A percentile compares a stretch with the other conserved stretches of the same genome.
Evolutionary conservation across 1,140 invertebrate species (phyloP).

Genomic region (Myzus persicae): DNA sequence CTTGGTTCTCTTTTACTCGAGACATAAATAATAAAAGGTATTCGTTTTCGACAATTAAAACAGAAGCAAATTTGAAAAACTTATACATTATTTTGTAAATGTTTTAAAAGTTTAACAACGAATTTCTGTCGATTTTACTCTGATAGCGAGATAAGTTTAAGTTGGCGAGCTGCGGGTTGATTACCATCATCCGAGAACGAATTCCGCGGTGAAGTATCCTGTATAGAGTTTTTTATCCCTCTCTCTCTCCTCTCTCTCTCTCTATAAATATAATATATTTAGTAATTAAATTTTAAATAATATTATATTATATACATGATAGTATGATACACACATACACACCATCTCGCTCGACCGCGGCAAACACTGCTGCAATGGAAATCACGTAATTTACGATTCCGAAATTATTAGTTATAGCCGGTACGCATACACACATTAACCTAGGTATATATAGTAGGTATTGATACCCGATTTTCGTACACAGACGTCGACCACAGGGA

Average conservation of each 20-base stretch:
- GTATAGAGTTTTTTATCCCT: neutral
- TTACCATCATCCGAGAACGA: too few species aligned
- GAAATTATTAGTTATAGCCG: neutral
- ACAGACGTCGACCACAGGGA: conserved; percentile 1
- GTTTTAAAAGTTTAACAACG: too few species aligned
- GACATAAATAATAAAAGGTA: too few species aligned
- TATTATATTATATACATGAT: neutral
- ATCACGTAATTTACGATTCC: conserved; percentile 39
- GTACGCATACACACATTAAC: neutral
- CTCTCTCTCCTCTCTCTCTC: too few species aligned
- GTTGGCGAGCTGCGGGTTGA: neutral
- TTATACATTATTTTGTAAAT: too few species aligned
- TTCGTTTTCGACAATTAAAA: too few species aligned
- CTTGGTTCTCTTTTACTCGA: too few species aligned
- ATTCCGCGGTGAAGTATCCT: neutral
- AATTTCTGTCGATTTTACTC: neutral
- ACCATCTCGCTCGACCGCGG: neutral
- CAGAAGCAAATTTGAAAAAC: too few species aligned
- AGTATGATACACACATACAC: neutral
- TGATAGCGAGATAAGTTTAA: neutral
- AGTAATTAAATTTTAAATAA: neutral
- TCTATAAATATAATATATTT: neutral
- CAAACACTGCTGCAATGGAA: neutral
- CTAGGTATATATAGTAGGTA: neutral
- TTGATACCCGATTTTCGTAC: neutral